Evolutionary conservation across 2,888 invertebrate species (phyloP), one percentile per base, ranked within the genome.

Genomic region (Taphrorychus bicolor): DNA sequence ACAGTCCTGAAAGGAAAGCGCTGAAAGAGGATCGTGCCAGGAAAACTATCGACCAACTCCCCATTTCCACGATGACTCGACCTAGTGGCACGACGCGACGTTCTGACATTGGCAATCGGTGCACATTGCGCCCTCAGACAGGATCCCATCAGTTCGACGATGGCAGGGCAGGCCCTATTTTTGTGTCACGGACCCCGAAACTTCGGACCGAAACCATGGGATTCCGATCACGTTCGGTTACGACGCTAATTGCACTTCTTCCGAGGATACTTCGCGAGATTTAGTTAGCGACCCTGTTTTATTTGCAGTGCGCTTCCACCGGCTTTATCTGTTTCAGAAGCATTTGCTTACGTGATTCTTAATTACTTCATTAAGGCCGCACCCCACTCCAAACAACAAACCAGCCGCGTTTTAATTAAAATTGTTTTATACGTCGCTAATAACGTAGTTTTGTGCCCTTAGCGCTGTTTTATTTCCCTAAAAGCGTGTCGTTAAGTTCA

Each of bases 191-290:
- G 41, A 56, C 41, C 63, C 19, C 16, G 53, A 60, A 66, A 49
- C 32, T 59, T 23, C 22, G 59, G 59, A 53, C 65, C 59, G 53
- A 59, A 59, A 49, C n/a, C 54, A 41, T 53, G 49, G 16, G 40
- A 80, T 80, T 80, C 80, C 77, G 78, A 79, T 80, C 80, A 80
- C 80, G 80, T 80, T 73, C 73, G 72, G 71, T 73, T 76, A 76
- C 77, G 75, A 78, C 77, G 78, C 80, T 81, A 81, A 81, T 81
- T 81, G 81, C 79, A 79, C 78, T 80, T 81, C 80, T 80, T 81
- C 78, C 74, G 75, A 73, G 78, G 79, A 79, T 79, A 78, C 78
- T 79, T 77, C 70, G 75, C 73, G 76, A 78, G 78, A 80, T 79
- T 79, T 79, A 77, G 76, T 77, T 76, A 76, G 75, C 76, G 74